Evolutionary conservation across 2,797 vertebrate species (phyloP).

Genomic region (Uromys caudimaculatus): DNA sequence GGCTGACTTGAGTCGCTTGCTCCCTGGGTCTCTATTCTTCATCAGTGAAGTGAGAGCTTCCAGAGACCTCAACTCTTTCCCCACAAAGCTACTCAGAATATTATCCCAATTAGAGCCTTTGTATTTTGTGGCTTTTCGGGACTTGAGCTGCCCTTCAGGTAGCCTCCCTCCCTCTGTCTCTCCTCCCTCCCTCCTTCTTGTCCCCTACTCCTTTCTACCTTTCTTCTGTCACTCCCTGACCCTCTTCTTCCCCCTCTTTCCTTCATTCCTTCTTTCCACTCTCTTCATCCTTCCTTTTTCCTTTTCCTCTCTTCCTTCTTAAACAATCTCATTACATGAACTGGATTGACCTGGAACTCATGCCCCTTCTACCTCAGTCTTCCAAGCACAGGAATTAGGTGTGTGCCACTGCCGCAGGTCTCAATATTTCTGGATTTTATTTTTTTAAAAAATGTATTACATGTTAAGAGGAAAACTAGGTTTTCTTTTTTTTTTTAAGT

Average conservation of each 20-base stretch:
- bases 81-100: not conserved
- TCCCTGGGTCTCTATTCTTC: not conserved
- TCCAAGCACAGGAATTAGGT: not conserved
- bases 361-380: not conserved
- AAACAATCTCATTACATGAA: not conserved
- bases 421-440: not conserved
- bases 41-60: not conserved
- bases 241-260: no score
- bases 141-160: not conserved
- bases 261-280: no score
- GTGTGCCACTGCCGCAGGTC: not conserved
- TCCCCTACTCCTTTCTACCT: rapidly evolving
- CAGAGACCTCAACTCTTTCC: not conserved
- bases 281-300: no score
- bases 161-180: no score
- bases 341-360: not conserved
- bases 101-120: not conserved
- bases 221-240: no score
- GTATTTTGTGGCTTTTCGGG: not conserved
- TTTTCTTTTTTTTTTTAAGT: no score
- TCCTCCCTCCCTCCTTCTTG: no score
- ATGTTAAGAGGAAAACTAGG: not conserved
- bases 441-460: not conserved
- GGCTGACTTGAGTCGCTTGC: not conserved
- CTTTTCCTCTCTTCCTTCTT: not conserved